Evolutionary conservation across 2,888 invertebrate genomes (phyloP).

Genomic region (Machimus rusticus): DNA sequence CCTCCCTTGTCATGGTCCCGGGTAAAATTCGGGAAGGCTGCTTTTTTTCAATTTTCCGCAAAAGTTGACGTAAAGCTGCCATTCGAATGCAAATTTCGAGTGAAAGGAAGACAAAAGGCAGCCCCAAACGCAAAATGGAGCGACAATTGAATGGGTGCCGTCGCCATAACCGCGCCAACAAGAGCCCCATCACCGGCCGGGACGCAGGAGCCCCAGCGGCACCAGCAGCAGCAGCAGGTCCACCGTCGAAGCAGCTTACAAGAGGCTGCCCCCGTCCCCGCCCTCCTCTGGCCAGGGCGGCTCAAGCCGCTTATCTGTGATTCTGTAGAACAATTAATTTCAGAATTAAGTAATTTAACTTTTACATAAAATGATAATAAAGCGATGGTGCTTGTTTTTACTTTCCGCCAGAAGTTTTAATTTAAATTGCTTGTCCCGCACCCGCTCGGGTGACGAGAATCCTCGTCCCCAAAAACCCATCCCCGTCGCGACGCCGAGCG

Average conservation of each 20-base stretch:
- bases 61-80: conserved; percentile 37
- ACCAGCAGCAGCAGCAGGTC: neutral
- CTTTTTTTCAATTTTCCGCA: conserved; percentile 32
- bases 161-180: neutral
- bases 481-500: neutral
- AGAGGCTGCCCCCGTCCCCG: neutral
- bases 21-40: neutral
- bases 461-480: neutral
- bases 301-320: conserved; percentile 12
- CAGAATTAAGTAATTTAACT: conserved; percentile 45
- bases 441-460: neutral
- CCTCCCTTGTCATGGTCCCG: neutral
- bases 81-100: conserved; percentile 34
- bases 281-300: neutral
- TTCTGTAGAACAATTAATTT: conserved; percentile 43
- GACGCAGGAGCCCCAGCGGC: neutral
- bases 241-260: neutral
- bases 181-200: neutral
- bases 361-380: conserved; percentile 43
- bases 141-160: conserved; percentile 28
- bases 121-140: neutral
- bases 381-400: conserved; percentile 33
- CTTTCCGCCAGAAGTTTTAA: conserved; percentile 40
- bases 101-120: conserved; percentile 35
- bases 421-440: conserved; percentile 31